A percentile compares a stretch with the other conserved stretches of the same genome.
phyloP scores from a whole-genome alignment of 1,140 invertebrate species.

The Rhopalosiphum maidis region DNA sequence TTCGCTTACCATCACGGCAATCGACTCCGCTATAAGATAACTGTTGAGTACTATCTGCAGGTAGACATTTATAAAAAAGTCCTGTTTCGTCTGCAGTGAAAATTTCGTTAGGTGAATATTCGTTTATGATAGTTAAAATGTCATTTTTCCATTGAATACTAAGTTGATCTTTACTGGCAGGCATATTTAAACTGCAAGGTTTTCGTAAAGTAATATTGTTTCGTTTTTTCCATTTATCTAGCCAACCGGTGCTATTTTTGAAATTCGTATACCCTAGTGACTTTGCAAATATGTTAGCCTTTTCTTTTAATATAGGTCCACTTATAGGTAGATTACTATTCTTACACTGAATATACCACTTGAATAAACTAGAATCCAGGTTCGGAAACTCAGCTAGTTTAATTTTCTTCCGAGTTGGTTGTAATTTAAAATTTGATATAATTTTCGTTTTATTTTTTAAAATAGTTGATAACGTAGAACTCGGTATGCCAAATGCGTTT shows the following conservation, averaged over 20 bases:
- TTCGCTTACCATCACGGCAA: slow-evolving; percentile 64
- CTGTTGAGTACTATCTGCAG: slow-evolving; percentile 42
- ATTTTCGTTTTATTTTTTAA: background rate
- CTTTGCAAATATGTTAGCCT: slow-evolving; percentile 61
- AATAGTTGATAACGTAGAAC: background rate
- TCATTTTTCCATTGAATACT: background rate
- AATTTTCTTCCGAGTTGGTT: background rate
- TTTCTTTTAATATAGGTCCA: slow-evolving; percentile 62
- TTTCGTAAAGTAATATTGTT: slow-evolving; percentile 58
- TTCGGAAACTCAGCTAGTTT: background rate
- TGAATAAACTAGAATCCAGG: background rate
- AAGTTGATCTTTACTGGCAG: background rate
- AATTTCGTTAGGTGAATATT: background rate
- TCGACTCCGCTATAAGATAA: slow-evolving; percentile 62
- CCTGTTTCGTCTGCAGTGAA: background rate
- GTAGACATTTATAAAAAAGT: slow-evolving; percentile 45
- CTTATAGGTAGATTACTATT: slow-evolving; percentile 61
- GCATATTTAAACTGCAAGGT: slow-evolving; percentile 57
- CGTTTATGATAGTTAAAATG: background rate
- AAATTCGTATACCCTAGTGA: slow-evolving; percentile 61
- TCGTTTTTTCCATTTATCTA: slow-evolving; percentile 62
- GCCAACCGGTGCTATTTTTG: slow-evolving; percentile 63
- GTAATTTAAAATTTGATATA: background rate
- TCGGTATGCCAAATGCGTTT: background rate
- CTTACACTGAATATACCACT: background rate